phyloP scores from a whole-genome alignment of 2,113 vertebrate genomes.

The Antigone vipio region DNA sequence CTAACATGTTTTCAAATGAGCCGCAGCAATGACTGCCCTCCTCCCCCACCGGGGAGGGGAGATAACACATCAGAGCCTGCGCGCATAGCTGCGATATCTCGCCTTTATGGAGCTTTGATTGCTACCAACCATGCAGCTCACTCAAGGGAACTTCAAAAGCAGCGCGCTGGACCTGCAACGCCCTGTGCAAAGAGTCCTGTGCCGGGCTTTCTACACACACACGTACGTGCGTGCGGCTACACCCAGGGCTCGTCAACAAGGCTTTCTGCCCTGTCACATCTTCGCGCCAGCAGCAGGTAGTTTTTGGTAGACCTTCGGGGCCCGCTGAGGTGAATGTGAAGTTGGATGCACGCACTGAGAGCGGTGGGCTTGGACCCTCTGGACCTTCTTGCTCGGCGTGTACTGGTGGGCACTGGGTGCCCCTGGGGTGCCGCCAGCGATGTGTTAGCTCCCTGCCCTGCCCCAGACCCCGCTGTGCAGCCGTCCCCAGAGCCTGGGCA shows the following conservation, averaged over 20 bases:
- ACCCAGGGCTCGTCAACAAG: not conserved
- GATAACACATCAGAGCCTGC: conserved; percentile 52
- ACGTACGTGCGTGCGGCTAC: not conserved
- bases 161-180: not conserved
- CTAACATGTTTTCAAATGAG: not conserved
- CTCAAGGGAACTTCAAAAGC: conserved; percentile 48
- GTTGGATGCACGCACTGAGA: not conserved
- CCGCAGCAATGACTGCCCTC: not conserved
- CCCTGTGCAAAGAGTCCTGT: conserved; percentile 32
- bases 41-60: not conserved
- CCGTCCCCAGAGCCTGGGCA: not conserved
- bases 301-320: accelerated
- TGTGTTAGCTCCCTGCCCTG: not conserved
- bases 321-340: accelerated
- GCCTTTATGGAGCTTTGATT: not conserved
- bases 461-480: not conserved
- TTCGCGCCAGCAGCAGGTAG: not conserved
- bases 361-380: accelerated
- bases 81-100: not conserved
- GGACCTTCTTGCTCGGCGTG: not conserved
- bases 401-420: not conserved
- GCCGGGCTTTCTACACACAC: not conserved
- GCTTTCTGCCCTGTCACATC: not conserved
- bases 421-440: accelerated
- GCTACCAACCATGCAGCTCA: not conserved